Base-by-base conservation (phyloP, 1,140 invertebrate genomes). In the Zaprionus ornatus region DNA sequence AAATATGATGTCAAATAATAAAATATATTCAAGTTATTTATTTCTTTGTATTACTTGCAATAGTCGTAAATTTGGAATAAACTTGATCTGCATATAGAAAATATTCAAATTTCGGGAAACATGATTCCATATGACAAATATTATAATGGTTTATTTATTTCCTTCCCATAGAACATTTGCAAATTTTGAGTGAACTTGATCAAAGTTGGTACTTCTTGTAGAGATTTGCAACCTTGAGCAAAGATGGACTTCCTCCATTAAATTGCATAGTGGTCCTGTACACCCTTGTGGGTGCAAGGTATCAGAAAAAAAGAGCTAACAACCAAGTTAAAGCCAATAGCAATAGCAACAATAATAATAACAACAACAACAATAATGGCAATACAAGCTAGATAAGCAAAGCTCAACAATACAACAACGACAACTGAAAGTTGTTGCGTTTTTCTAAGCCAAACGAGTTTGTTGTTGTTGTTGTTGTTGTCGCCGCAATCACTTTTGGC, bases 401-500 rank as follows among this genome's bases (percentile, higher is more conserved):
- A 69, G 62, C 56, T 74, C 65, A 66, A 59, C 76, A 83, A 50
- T 50, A 65, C 45, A 68, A 57, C 74, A 42, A n/a, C 72, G 74
- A 85, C 78, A 85, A 85, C 82, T 85, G 82, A 85, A 85, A 85
- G 82, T 85, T 81, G 82, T 81, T 85, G 78, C 78, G 82, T 80
- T 72, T 84, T 84, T 85, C 65, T 74, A 70, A 77, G 82, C 82
- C 77, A 85, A 84, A 84, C 82, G 56, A 73, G 82, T 85, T 80
- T 85, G 82, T 85, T 84, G 74, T 64, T 71, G 55, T 65, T 71
- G 55, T 65, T 81, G 69, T 67, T 71, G 67, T 62, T 77, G 75
- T 68, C 75, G 80, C 73, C 78, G 81, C 81, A 84, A 83, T 83
- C 81, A 83, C 81, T 83, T 83, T 83, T 83, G 61, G 80, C 73